A percentile compares a stretch with the other conserved stretches of the same genome.
These are phyloP conservation scores for Tiaroga cobitis DNA, from an alignment of 2,797 vertebrate species.

Conservation along the genomic window DNA sequence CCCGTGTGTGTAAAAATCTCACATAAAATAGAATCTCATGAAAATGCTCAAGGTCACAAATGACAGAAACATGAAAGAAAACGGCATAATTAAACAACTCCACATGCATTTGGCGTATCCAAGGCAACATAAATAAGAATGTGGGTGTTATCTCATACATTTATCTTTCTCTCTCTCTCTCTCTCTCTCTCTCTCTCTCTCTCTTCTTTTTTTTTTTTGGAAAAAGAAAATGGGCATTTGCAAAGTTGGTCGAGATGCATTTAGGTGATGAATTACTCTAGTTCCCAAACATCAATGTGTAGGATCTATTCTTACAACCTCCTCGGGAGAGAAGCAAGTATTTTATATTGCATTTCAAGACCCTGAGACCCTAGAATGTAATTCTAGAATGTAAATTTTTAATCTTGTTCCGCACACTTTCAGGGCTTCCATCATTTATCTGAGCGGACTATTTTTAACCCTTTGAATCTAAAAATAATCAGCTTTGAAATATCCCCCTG, in stretches of 20 bases:
- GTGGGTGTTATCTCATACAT: neutral
- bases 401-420: conserved; percentile 10
- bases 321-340: neutral
- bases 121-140: conserved; percentile 40
- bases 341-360: neutral
- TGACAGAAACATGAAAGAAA: conserved; percentile 22
- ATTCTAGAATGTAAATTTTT: neutral
- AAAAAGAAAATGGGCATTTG: neutral
- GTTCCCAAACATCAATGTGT: neutral
- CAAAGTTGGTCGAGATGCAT: neutral
- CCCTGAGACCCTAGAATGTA: neutral
- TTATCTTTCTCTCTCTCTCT: neutral
- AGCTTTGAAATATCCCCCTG: neutral
- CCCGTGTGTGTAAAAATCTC: neutral
- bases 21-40: neutral
- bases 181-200: too few relatives aligned
- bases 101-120: conserved; percentile 19
- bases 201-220: neutral
- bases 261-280: conserved; percentile 16
- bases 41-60: conserved; percentile 34
- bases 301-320: neutral
- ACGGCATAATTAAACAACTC: neutral
- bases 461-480: conserved; percentile 13
- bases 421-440: conserved; percentile 6
- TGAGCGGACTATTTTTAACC: conserved; percentile 32